These are phyloP conservation scores for Drosophila sucinea DNA, from an alignment of 1,140 invertebrate genomes.

Conservation along the genomic window DNA sequence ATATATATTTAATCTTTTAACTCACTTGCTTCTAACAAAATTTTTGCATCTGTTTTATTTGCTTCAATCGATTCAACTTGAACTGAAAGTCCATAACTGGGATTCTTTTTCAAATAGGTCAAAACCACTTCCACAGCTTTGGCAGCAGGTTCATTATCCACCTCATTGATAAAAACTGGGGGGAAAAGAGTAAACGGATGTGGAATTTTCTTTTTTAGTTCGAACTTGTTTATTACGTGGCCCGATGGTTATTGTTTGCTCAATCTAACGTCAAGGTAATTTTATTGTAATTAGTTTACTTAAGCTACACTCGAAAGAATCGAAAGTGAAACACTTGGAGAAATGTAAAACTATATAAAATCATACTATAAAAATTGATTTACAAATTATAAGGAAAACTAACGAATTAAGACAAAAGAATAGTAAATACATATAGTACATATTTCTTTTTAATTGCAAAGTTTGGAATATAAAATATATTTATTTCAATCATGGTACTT, in stretches of 20 bases:
- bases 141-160: conserved; percentile 87
- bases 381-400: neutral
- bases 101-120: conserved; percentile 87
- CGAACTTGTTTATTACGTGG: conserved; percentile 35
- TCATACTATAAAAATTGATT: no score
- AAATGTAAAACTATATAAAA: no score
- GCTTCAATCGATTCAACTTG: conserved; percentile 86
- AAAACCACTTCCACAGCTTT: conserved; percentile 88
- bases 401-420: no score
- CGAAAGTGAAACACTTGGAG: neutral
- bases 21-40: conserved; percentile 87
- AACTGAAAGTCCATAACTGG: conserved; percentile 86
- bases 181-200: conserved; percentile 11
- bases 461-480: no score
- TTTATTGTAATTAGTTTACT: conserved; percentile 64
- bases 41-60: conserved; percentile 87
- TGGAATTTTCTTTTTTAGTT: conserved; percentile 1
- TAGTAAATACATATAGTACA: no score
- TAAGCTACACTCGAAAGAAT: conserved; percentile 15
- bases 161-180: conserved; percentile 89
- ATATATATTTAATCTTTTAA: neutral
- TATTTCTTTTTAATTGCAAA: neutral
- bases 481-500: conserved; percentile 52
- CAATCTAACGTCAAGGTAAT: conserved; percentile 10
- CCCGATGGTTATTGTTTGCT: conserved; percentile 23